Evolutionary conservation across 30 jellyfish, hydroid and myxozoan species (phyloP).

Genomic region (Chrysaora quinquecirrha): DNA sequence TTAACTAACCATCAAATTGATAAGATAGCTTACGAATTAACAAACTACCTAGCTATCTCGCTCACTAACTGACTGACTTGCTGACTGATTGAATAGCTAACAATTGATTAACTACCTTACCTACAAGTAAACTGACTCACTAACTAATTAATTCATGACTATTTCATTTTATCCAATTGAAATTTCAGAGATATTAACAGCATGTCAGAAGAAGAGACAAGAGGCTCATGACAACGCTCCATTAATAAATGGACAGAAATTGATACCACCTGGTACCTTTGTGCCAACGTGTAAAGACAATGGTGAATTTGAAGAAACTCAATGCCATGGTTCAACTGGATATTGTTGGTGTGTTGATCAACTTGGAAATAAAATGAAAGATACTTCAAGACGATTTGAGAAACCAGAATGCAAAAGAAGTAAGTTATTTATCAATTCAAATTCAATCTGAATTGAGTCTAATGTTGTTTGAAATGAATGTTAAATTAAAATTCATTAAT

Average conservation of each 20-base stretch:
- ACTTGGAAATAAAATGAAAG: constrained; percentile 61
- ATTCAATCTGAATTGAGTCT: too few species aligned
- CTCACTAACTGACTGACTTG: too few species aligned
- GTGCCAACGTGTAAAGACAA: constrained; percentile 80
- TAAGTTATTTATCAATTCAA: neutral
- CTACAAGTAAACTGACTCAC: too few species aligned
- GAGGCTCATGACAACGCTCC: neutral
- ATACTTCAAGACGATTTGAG: constrained; percentile 57
- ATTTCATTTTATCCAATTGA: too few species aligned
- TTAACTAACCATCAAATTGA: too few species aligned
- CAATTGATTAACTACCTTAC: too few species aligned
- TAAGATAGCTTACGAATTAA: too few species aligned
- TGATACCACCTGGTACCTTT: constrained; percentile 49
- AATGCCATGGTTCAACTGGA: constrained; percentile 96
- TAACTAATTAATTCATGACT: too few species aligned
- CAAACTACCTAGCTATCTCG: too few species aligned
- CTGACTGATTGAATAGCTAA: too few species aligned
- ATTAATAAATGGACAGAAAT: neutral
- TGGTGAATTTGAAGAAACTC: constrained; percentile 75
- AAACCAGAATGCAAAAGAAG: constrained; percentile 42
- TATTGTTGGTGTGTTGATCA: constrained; percentile 91
- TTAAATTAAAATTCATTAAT: neutral
- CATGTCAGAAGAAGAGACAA: neutral
- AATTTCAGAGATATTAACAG: neutral
- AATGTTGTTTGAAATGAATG: neutral